phyloP scores from a whole-genome alignment of 2,113 vertebrate species.

The Cavia aperea region DNA sequence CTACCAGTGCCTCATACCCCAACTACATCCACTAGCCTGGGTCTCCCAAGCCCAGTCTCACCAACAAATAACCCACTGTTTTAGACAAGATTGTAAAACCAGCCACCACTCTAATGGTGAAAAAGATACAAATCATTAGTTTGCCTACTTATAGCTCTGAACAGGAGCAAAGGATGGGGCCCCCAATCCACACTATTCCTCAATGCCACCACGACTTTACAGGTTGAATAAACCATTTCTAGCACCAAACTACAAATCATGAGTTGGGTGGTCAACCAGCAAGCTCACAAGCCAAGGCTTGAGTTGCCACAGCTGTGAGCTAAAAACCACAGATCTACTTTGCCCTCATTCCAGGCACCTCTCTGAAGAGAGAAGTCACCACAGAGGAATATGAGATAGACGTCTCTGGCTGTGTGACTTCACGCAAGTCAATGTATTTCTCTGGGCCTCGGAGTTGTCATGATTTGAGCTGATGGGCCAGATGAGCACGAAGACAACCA shows the following conservation, averaged over 20 bases:
- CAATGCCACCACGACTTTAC: not conserved
- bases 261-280: not conserved
- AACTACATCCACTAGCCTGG: not conserved
- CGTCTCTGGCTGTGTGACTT: not conserved
- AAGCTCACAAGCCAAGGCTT: not conserved
- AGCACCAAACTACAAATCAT: not conserved
- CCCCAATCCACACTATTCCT: no score
- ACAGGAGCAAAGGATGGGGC: not conserved
- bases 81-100: not conserved
- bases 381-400: not conserved
- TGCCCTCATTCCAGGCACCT: not conserved
- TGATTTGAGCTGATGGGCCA: not conserved
- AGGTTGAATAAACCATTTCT: not conserved
- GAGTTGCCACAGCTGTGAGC: not conserved
- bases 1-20: not conserved
- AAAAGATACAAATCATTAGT: not conserved
- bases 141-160: not conserved
- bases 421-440: not conserved
- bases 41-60: not conserved
- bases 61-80: not conserved
- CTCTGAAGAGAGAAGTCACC: not conserved
- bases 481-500: not conserved
- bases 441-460: not conserved
- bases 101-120: not conserved
- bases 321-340: not conserved